These are phyloP conservation scores for Gnathonemus echidnorhynchus DNA, from an alignment of 2,113 vertebrate genomes.

Conservation along the genomic window DNA sequence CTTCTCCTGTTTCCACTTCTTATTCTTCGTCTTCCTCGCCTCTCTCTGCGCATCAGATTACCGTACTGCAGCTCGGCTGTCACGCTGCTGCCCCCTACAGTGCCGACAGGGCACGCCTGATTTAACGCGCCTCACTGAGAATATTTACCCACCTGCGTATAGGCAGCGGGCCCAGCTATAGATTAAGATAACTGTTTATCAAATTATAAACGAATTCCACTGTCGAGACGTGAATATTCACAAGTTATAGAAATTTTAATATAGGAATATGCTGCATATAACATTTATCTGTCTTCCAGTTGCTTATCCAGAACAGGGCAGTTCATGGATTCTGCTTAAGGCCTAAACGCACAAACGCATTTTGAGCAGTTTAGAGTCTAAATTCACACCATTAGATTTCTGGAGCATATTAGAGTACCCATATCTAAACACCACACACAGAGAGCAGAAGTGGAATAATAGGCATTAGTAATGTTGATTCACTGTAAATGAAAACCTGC, in stretches of 20 bases:
- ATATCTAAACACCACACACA: not conserved
- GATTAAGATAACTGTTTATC: not conserved
- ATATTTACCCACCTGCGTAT: not conserved
- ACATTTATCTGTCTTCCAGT: not conserved
- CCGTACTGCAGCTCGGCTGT: too few relatives aligned
- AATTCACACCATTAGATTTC: not conserved
- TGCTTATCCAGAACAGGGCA: not conserved
- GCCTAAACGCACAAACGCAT: not conserved
- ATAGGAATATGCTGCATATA: not conserved
- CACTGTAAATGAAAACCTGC: not conserved
- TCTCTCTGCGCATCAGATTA: not conserved
- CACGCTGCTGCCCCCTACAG: not conserved
- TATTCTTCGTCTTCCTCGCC: conserved; percentile 5
- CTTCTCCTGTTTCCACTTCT: not conserved
- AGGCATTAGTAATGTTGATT: not conserved
- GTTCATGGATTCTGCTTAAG: not conserved
- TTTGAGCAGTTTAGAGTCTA: not conserved
- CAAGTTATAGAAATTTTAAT: not conserved
- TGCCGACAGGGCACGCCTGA: not conserved
- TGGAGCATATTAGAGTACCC: not conserved
- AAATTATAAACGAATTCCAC: not conserved
- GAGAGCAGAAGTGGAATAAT: not conserved
- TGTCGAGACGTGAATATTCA: not conserved
- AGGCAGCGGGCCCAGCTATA: not conserved
- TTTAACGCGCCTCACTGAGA: not conserved